Conservation (phyloP, 2,113 vertebrate genomes). For the Hoplias malabaricus region DNA sequence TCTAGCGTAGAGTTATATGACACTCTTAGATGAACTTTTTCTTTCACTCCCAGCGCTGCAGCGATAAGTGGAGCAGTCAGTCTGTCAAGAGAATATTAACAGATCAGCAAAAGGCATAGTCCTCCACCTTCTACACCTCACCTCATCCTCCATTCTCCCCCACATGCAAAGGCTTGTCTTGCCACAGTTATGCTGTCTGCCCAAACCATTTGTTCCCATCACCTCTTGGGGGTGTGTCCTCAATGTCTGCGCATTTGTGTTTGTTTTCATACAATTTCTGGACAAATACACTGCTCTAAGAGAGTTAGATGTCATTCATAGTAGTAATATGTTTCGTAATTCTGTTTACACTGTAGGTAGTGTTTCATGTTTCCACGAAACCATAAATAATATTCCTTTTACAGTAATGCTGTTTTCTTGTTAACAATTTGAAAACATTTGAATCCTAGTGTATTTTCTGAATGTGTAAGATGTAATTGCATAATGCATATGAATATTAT, state of each 20-base stretch:
- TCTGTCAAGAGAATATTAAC: conserved; percentile 62
- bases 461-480: no score
- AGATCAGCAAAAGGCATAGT: background rate
- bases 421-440: no score
- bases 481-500: no score
- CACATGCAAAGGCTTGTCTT: conserved; percentile 11
- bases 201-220: background rate
- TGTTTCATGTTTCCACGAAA: no score
- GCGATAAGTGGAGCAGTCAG: conserved; percentile 80
- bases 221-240: background rate
- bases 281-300: no score
- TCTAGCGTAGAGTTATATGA: conserved; percentile 79
- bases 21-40: conserved; percentile 66
- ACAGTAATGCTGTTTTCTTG: no score
- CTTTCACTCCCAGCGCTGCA: conserved; percentile 76
- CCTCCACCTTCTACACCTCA: background rate
- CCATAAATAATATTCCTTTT: no score
- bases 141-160: background rate
- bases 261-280: background rate
- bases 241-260: background rate
- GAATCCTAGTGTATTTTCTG: no score
- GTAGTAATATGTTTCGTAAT: no score
- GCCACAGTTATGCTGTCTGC: background rate
- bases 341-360: no score
- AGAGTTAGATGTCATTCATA: no score